Conservation (phyloP, 2,113 vertebrate species). For the Melanerpes aurifrons region DNA sequence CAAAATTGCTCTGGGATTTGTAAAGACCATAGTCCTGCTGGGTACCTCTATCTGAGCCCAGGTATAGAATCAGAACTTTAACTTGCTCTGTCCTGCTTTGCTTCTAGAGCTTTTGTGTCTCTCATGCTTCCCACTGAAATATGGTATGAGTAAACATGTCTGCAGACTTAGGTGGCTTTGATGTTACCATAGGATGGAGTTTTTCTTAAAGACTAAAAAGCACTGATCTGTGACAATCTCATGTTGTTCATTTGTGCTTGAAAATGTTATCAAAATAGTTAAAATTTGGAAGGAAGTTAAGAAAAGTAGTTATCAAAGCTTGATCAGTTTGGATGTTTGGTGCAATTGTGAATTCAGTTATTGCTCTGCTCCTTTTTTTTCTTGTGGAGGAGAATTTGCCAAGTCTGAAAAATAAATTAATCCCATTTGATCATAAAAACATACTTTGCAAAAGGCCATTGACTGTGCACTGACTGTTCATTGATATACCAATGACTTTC, state of each 20-base stretch:
- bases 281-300: neutral
- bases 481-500: neutral
- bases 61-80: neutral
- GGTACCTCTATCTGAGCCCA: neutral
- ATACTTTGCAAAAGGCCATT: conserved; percentile 9
- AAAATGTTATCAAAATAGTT: neutral
- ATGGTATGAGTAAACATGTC: neutral
- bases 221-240: neutral
- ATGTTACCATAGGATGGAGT: neutral
- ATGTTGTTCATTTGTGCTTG: neutral
- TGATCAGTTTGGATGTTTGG: neutral
- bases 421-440: conserved; percentile 14
- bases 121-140: neutral
- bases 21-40: neutral
- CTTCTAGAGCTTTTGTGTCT: neutral
- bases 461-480: neutral
- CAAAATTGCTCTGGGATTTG: neutral
- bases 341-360: neutral
- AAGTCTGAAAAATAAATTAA: conserved; percentile 23
- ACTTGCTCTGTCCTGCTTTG: neutral
- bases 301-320: neutral
- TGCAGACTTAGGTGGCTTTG: neutral
- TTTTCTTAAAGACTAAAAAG: neutral
- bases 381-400: neutral
- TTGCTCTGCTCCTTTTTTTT: neutral